These are phyloP conservation scores for Brachynemurus nebulosus DNA, from an alignment of 2,888 invertebrate species.

Conservation along the genomic window DNA sequence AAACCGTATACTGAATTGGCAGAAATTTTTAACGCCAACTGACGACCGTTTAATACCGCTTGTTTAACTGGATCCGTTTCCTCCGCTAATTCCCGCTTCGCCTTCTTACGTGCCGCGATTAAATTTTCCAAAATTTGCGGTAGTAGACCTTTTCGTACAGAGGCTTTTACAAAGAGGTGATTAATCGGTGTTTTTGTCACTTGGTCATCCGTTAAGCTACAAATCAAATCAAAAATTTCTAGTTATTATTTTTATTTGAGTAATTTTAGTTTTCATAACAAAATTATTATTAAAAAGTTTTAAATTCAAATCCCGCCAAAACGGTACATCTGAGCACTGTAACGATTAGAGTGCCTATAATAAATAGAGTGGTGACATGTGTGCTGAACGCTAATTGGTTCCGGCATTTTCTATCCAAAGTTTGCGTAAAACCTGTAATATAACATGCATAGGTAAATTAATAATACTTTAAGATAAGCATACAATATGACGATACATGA, in stretches of 20 bases:
- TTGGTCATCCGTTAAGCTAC: slow-evolving; percentile 46
- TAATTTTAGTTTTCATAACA: not conserved
- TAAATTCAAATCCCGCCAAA: too few relatives aligned
- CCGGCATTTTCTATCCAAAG: too few relatives aligned
- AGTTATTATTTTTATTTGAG: too few relatives aligned
- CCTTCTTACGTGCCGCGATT: slow-evolving; percentile 80
- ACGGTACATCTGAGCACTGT: too few relatives aligned
- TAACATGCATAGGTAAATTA: too few relatives aligned
- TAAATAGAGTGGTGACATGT: too few relatives aligned
- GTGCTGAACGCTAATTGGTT: too few relatives aligned
- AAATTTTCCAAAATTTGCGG: slow-evolving; percentile 93
- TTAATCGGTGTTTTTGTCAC: slow-evolving; percentile 82
- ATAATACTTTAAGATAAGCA: too few relatives aligned
- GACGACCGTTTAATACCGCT: slow-evolving; percentile 91
- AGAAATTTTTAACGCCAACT: slow-evolving; percentile 93
- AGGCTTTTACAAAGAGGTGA: slow-evolving; percentile 77
- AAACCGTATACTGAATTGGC: slow-evolving; percentile 99
- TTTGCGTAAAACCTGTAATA: too few relatives aligned
- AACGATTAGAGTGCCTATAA: too few relatives aligned
- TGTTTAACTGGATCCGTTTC: slow-evolving; percentile 90
- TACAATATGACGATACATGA: too few relatives aligned
- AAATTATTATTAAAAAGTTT: too few relatives aligned
- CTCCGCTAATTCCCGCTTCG: slow-evolving; percentile 86
- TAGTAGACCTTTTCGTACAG: slow-evolving; percentile 77
- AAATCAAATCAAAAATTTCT: slow-evolving; percentile 11